Evolutionary conservation across 2,888 invertebrate species (phyloP).

Genomic region (Ennomos fuscantarius): DNA sequence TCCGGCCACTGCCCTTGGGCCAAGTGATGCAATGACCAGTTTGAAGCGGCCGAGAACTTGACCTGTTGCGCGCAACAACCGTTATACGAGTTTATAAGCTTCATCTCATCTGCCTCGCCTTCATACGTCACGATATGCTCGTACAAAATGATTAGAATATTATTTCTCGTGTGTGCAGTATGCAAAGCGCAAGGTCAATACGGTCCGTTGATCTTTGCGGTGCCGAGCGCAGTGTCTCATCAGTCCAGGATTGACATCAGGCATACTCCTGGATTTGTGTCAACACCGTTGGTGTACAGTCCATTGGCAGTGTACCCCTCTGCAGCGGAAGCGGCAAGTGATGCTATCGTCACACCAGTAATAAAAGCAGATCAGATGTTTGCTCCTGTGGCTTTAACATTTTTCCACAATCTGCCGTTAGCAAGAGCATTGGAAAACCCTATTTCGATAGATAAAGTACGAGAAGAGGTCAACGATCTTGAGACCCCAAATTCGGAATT

Average conservation of each 20-base stretch:
- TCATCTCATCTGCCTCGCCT: conserved; percentile 55
- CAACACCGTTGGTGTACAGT: conserved; percentile 63
- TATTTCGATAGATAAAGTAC: conserved; percentile 57
- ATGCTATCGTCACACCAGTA: conserved; percentile 52
- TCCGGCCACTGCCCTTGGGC: conserved; percentile 67
- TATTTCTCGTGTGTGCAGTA: conserved; percentile 54
- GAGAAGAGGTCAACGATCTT: conserved; percentile 42
- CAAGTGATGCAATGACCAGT: conserved; percentile 70
- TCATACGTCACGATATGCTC: conserved; percentile 46
- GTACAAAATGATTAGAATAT: conserved; percentile 63
- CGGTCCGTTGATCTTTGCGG: conserved; percentile 67
- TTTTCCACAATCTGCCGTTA: conserved; percentile 68
- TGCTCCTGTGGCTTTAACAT: conserved; percentile 65
- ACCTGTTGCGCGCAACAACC: conserved; percentile 65
- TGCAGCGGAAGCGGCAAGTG: conserved; percentile 41
- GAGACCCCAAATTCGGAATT: conserved; percentile 14
- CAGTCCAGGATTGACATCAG: conserved; percentile 83
- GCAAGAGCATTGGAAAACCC: conserved; percentile 70
- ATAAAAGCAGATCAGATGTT: conserved; percentile 55
- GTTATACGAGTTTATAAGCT: conserved; percentile 74
- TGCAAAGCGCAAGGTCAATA: conserved; percentile 56
- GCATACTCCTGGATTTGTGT: conserved; percentile 57
- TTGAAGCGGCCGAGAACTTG: conserved; percentile 73
- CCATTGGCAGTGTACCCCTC: conserved; percentile 52
- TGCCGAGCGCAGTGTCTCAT: conserved; percentile 83